Percentiles rank a stretch among this genome's conserved stretches.
Evolutionary conservation across 1,140 invertebrate species (phyloP).

Genomic region (Anadara kagoshimensis): DNA sequence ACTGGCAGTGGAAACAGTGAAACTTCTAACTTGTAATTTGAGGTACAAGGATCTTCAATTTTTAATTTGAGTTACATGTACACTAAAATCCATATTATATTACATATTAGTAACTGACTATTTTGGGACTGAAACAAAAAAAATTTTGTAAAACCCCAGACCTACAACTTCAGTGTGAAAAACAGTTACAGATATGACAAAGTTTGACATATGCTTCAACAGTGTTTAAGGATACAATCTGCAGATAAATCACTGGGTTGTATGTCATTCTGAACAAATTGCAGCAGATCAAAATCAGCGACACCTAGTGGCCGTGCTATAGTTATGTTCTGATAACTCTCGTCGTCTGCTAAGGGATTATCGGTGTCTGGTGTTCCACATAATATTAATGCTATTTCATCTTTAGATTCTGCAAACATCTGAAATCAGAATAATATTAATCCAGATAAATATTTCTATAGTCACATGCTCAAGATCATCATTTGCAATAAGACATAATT

Average conservation of each 20-base stretch:
- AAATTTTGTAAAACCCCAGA: not conserved
- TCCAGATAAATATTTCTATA: not conserved
- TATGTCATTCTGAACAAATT: conserved; percentile 72
- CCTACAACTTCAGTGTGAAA: not conserved
- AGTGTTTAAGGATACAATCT: conserved; percentile 73
- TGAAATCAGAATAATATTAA: conserved; percentile 49
- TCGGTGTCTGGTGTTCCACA: conserved; percentile 74
- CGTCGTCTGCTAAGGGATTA: conserved; percentile 73
- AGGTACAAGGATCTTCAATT: no score
- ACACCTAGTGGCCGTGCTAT: conserved; percentile 66
- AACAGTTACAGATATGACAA: not conserved
- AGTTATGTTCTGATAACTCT: conserved; percentile 73
- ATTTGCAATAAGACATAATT: no score
- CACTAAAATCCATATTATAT: no score
- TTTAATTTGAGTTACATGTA: no score
- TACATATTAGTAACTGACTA: no score
- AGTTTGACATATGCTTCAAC: no score
- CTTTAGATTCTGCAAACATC: conserved; percentile 77
- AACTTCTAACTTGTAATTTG: no score
- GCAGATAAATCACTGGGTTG: conserved; percentile 62
- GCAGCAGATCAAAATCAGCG: conserved; percentile 74
- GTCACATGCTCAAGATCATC: no score
- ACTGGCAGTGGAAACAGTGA: no score
- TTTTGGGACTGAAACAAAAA: no score
- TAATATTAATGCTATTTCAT: conserved; percentile 75